Conservation (phyloP, 1,140 invertebrate genomes). For the Hycleus cichorii region DNA sequence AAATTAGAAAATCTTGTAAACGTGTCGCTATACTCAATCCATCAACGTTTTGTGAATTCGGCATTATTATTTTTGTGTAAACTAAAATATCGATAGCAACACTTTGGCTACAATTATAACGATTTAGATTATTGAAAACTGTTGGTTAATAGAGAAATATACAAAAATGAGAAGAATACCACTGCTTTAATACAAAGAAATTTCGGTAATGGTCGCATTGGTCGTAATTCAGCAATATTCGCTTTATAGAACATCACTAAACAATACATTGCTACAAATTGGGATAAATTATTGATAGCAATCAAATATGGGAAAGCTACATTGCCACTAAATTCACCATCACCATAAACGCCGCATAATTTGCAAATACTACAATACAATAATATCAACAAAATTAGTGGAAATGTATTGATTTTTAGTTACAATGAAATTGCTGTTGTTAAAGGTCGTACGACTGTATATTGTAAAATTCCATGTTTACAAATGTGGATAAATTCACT, state of each 20-base stretch:
- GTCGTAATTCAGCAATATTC: conserved; percentile 75
- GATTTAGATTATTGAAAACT: conserved; percentile 21
- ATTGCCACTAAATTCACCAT: conserved; percentile 78
- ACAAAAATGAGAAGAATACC: conserved; percentile 98
- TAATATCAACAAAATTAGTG: not conserved
- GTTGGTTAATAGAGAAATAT: conserved; percentile 45
- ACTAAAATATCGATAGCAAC: conserved; percentile 82
- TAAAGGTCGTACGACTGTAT: conserved; percentile 81
- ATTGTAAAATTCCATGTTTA: conserved; percentile 94
- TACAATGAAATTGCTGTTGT: conserved; percentile 85
- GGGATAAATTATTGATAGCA: conserved; percentile 87
- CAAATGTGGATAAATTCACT: conserved; percentile 88
- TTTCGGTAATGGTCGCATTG: conserved; percentile 90
- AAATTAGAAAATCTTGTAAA: conserved; percentile 91
- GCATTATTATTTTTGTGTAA: conserved; percentile 65
- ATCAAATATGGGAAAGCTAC: conserved; percentile 87
- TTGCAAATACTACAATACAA: conserved; percentile 70
- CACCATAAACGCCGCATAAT: conserved; percentile 75
- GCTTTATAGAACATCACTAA: conserved; percentile 90
- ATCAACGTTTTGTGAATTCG: conserved; percentile 55
- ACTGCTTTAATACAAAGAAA: conserved; percentile 98
- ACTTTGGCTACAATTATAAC: conserved; percentile 68
- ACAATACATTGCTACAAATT: conserved; percentile 95
- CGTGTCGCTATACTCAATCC: conserved; percentile 67
- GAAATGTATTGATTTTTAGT: conserved; percentile 36